Conservation (phyloP, 2,797 vertebrate genomes). For the Amazona finschi region DNA sequence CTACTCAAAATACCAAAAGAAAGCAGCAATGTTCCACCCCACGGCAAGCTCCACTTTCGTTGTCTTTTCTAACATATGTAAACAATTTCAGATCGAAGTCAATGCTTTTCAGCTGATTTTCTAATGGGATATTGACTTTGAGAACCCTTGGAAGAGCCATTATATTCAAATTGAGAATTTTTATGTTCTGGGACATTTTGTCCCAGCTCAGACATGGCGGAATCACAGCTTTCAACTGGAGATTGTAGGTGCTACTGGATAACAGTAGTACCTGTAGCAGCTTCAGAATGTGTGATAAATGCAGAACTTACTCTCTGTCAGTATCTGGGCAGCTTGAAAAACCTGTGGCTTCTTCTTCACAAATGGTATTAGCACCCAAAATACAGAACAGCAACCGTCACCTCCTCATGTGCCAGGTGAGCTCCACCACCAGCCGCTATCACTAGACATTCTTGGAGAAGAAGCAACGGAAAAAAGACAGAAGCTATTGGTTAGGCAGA, state of each 20-base stretch:
- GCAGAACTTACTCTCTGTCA: neutral
- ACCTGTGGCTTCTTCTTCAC: neutral
- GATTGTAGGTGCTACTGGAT: neutral
- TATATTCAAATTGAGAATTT: neutral
- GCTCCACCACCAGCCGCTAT: neutral
- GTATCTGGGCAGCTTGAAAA: neutral
- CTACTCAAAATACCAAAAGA: slow-evolving; percentile 72
- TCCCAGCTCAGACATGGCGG: neutral
- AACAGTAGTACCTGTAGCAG: neutral
- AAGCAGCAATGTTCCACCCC: neutral
- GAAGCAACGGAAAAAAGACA: neutral
- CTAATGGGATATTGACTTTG: neutral
- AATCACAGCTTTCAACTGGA: neutral
- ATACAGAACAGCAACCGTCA: neutral
- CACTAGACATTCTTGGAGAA: neutral
- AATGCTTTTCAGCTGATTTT: neutral
- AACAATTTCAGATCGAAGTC: neutral
- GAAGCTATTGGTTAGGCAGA: neutral
- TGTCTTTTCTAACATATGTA: neutral
- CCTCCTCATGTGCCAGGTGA: neutral
- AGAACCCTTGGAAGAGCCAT: neutral
- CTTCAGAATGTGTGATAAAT: neutral
- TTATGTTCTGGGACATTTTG: neutral
- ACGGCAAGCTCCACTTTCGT: neutral
- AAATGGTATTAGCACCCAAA: neutral